phyloP scores from a whole-genome alignment of 2,888 invertebrate species.

The Copidosoma aretas region DNA sequence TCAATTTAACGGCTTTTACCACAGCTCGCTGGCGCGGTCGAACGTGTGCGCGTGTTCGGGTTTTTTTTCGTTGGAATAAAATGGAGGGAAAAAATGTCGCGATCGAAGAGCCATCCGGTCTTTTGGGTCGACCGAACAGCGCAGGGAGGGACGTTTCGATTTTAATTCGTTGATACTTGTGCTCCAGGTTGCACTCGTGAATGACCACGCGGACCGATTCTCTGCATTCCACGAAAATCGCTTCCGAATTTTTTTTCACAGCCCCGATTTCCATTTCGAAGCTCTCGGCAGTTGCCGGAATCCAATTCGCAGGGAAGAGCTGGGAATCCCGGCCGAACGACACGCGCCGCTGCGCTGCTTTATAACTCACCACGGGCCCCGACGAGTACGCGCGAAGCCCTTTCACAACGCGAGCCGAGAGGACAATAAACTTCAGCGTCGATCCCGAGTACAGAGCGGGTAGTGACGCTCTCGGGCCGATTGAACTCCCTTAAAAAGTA shows the following conservation, averaged over 20 bases:
- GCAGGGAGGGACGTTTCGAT: background rate
- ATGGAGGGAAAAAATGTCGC: background rate
- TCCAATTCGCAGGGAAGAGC: too few relatives aligned
- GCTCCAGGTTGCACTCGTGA: too few relatives aligned
- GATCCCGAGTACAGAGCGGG: background rate
- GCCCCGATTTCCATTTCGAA: too few relatives aligned
- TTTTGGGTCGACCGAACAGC: background rate
- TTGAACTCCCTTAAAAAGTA: conserved; percentile 25
- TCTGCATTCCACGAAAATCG: too few relatives aligned
- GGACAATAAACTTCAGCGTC: conserved; percentile 11
- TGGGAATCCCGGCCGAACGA: too few relatives aligned
- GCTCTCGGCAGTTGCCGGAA: too few relatives aligned
- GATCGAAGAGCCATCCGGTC: too few relatives aligned
- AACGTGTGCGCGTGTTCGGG: background rate
- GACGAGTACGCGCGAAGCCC: background rate
- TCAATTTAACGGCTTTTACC: conserved; percentile 31
- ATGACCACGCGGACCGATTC: too few relatives aligned
- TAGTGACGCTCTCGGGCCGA: background rate
- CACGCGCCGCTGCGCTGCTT: too few relatives aligned
- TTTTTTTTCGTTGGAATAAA: background rate
- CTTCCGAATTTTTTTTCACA: too few relatives aligned
- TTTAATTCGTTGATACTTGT: too few relatives aligned
- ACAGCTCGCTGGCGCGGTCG: background rate
- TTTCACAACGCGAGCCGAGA: background rate
- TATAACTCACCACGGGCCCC: background rate